Evolutionary conservation across 64 coral and sea anemone species (phyloP).

Genomic region (Pocillopora damicornis): DNA sequence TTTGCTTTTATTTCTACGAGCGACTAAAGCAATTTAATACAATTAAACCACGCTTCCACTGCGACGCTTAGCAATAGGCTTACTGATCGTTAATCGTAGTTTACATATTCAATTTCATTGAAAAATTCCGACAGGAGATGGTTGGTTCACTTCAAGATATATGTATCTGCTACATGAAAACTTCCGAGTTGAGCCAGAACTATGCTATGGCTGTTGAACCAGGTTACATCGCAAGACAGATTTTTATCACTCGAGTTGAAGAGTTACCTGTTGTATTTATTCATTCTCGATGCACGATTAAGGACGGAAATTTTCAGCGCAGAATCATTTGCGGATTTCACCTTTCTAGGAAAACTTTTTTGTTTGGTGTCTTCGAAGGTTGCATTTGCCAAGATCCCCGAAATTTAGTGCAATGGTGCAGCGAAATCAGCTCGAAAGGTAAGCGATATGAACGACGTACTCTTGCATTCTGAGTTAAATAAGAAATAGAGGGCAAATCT

Average conservation of each 20-base stretch:
- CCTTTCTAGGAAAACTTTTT: too few relatives aligned
- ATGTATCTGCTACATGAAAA: conserved; percentile 58
- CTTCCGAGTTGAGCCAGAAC: conserved; percentile 29
- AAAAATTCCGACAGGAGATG: background rate
- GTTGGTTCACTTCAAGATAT: conserved; percentile 33
- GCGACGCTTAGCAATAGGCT: too few relatives aligned
- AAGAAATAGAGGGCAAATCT: too few relatives aligned
- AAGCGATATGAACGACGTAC: background rate
- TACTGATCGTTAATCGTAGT: background rate
- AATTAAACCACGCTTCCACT: too few relatives aligned
- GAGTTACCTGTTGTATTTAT: conserved; percentile 42
- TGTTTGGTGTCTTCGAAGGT: too few relatives aligned
- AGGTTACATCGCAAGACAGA: conserved; percentile 23
- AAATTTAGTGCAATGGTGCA: background rate
- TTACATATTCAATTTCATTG: background rate
- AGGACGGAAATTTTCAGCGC: background rate
- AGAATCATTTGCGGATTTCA: too few relatives aligned
- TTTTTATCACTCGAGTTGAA: background rate
- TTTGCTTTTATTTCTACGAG: background rate
- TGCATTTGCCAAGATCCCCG: too few relatives aligned
- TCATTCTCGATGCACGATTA: conserved; percentile 24
- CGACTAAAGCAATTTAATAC: background rate
- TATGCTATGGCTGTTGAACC: conserved; percentile 23
- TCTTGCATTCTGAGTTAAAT: too few relatives aligned
- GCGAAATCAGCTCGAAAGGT: background rate